Conservation (phyloP, 2,113 vertebrate genomes). For the Caretta caretta region DNA sequence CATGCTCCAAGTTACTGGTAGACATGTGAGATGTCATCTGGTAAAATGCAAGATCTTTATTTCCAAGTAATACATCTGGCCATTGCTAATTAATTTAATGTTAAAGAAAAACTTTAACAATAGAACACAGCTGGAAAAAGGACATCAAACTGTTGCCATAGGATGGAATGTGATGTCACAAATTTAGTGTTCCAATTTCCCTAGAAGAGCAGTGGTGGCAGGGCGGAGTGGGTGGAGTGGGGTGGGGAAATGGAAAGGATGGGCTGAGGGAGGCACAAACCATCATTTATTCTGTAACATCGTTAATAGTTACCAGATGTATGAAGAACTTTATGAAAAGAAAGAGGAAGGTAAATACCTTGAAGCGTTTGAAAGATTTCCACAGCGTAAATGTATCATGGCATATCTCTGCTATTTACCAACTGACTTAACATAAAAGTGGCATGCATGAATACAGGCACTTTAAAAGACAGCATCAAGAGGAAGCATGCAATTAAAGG, state of each 20-base stretch:
- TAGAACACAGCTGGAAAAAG: neutral
- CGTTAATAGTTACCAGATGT: constrained; percentile 28
- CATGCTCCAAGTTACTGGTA: neutral
- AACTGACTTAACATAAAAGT: neutral
- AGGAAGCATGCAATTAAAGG: neutral
- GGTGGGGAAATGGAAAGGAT: neutral
- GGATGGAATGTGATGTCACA: constrained; percentile 27
- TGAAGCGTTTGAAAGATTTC: neutral
- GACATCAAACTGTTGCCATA: neutral
- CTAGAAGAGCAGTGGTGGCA: neutral
- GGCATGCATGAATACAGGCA: neutral
- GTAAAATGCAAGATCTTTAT: neutral
- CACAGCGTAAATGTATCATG: neutral
- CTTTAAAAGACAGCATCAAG: neutral
- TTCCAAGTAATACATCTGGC: neutral
- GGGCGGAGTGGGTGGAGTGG: neutral
- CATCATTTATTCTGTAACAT: constrained; percentile 35
- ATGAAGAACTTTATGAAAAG: constrained; percentile 45
- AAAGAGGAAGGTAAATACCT: constrained; percentile 59
- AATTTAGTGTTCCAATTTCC: constrained; percentile 36
- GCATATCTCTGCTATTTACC: neutral
- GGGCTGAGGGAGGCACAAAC: neutral
- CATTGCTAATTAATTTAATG: neutral
- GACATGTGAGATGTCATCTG: neutral
- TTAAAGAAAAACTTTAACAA: neutral